Evolutionary conservation across 1,140 invertebrate genomes (phyloP).

Genomic region (Araneus ventricosus): DNA sequence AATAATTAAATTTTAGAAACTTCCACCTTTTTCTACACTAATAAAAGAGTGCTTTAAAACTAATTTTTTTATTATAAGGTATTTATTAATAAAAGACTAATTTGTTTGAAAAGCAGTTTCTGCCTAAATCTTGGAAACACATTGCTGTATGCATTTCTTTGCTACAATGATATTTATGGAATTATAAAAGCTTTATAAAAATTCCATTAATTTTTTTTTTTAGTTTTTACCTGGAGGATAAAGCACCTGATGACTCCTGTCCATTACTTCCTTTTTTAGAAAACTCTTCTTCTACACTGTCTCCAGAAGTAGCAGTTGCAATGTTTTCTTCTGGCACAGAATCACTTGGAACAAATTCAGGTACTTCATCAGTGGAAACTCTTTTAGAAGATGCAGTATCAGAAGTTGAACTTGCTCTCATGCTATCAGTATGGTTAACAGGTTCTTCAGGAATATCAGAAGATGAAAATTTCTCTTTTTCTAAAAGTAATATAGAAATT

Average conservation of each 20-base stretch:
- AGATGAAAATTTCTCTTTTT: neutral
- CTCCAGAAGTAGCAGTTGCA: neutral
- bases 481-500: neutral
- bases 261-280: conserved; percentile 41
- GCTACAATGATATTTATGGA: neutral
- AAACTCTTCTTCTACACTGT: conserved; percentile 29
- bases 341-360: conserved; percentile 4
- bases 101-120: too few species aligned
- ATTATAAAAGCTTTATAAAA: neutral
- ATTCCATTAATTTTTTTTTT: neutral
- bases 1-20: too few species aligned
- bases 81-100: too few species aligned
- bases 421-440: neutral
- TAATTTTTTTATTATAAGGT: too few species aligned
- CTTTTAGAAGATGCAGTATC: neutral
- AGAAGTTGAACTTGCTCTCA: neutral
- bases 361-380: neutral
- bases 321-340: conserved; percentile 55
- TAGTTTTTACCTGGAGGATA: conserved; percentile 17
- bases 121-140: too few species aligned
- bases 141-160: too few species aligned
- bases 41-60: too few species aligned
- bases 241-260: neutral
- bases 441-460: neutral
- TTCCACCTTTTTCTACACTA: too few species aligned